Base-by-base conservation (phyloP, 1,140 invertebrate genomes). In the Lepidurus couesii region DNA sequence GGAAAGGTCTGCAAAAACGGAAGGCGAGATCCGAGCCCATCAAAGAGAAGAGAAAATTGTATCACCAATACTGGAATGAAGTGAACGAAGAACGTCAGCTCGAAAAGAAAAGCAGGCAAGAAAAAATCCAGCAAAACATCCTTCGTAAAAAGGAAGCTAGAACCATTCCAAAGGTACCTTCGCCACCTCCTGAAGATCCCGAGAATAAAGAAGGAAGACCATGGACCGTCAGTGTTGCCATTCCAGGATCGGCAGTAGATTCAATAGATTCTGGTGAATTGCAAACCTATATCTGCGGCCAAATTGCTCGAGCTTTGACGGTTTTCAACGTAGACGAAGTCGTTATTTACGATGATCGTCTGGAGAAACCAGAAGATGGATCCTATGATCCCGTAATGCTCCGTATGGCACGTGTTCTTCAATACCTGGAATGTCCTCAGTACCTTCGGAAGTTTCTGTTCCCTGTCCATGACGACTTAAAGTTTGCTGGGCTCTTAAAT, bases 191-290 rank as follows among this genome's bases (percentile, higher is more conserved):
- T 44, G 42, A 75, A 44, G 42, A 42, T 26, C 75, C 73, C n/a
- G 73, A 44, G n/a, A 73, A 73, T n/a, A 43, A 75, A 24, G 21
- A 77, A 47, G 77, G 77, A 78, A 76, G 78, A 45, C 73, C 75
- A 10, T 79, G 78, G 78, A 97, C 95, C 1, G 81, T 98, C 9
- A 94, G 92, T 78, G 96, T 99, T 83, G 97, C 97, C 0, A 88
- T 99, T 9, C 95, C 97, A 8, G 96, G 96, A 0, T 98, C 96
- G 1, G 98, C 99, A 82, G 84, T 99, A 24, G 95, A 97, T 82
- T 98, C 98, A 87, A 95, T 95, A 1, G 96, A 98, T 83, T 93
- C 94, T 4, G 86, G 88, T 0, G 94, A 96, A 85, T 85, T 98
- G 21, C 89, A 93, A 74, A 91, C 95, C 0, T 97, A 98, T 87